Conservation (phyloP, 2,797 vertebrate species). For the Hoplostethus mediterraneus region DNA sequence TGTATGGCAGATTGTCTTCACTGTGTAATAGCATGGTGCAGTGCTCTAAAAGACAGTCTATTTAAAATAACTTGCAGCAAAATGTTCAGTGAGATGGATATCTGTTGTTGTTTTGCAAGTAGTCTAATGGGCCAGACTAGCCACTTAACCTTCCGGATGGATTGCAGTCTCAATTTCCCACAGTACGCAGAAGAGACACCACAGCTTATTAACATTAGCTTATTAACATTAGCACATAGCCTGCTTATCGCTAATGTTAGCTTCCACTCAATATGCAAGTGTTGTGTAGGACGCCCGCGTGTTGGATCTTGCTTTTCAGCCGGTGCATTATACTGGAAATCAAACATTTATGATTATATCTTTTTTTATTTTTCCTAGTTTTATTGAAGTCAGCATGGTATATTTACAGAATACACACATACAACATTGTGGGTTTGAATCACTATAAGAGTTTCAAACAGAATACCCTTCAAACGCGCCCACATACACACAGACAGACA, state of each 20-base stretch:
- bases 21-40: slow-evolving; percentile 48
- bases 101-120: slow-evolving; percentile 21
- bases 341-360: slow-evolving; percentile 33
- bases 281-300: neutral
- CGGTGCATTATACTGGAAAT: slow-evolving; percentile 18
- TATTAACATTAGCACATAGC: neutral
- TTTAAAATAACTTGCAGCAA: slow-evolving; percentile 45
- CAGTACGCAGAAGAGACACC: neutral
- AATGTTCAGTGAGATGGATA: slow-evolving; percentile 20
- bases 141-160: neutral
- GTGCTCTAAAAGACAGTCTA: slow-evolving; percentile 41
- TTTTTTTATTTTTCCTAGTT: slow-evolving; percentile 43
- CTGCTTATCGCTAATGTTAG: neutral
- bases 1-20: slow-evolving; percentile 45
- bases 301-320: neutral
- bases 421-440: slow-evolving; percentile 16
- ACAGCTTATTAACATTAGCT: neutral
- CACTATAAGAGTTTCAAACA: slow-evolving; percentile 23
- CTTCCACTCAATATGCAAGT: neutral
- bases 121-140: neutral
- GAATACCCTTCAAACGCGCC: slow-evolving; percentile 22
- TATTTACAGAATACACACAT: slow-evolving; percentile 18
- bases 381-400: slow-evolving; percentile 20
- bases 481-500: slow-evolving; percentile 30
- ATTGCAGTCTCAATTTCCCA: neutral